Conservation (phyloP, 37 sponge, comb jelly and placozoan genomes). For the Chondrosia reniformis region DNA sequence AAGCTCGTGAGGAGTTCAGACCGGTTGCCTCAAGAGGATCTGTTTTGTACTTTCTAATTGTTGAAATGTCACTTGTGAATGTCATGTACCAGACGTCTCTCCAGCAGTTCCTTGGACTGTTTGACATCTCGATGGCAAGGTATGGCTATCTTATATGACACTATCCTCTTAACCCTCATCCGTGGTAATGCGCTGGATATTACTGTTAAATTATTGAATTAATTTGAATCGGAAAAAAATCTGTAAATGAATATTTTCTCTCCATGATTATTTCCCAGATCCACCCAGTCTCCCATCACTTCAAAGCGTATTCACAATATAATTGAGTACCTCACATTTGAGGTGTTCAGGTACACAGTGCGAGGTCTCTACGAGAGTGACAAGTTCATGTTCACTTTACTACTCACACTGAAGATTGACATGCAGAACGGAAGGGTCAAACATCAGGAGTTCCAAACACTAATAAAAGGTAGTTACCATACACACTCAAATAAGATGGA, state of each 20-base stretch:
- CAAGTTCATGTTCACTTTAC: constrained; percentile 96
- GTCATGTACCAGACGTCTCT: constrained; percentile 99
- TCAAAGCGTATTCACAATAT: constrained; percentile 90
- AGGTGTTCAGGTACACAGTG: constrained; percentile 81
- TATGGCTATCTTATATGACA: not conserved
- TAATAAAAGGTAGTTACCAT: constrained; percentile 82
- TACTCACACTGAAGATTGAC: constrained; percentile 97
- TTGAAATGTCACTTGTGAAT: constrained; percentile 98
- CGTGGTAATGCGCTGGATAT: too few relatives aligned
- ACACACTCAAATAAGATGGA: too few relatives aligned
- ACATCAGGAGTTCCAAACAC: constrained; percentile 88
- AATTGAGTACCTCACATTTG: constrained; percentile 91
- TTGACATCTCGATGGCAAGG: constrained; percentile 91
- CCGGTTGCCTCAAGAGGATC: constrained; percentile 98
- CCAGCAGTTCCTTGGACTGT: constrained; percentile 94
- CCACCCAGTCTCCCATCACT: constrained; percentile 97
- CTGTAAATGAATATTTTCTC: not conserved
- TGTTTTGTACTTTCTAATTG: constrained; percentile 97
- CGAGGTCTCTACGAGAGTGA: constrained; percentile 97
- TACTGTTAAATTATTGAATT: too few relatives aligned
- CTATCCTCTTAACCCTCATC: too few relatives aligned
- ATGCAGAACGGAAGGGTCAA: constrained; percentile 90
- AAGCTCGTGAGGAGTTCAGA: constrained; percentile 96
- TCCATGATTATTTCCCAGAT: constrained; percentile 6
- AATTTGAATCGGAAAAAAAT: too few relatives aligned